phyloP scores from a whole-genome alignment of 2,797 vertebrate genomes.

The Fundulus diaphanus region DNA sequence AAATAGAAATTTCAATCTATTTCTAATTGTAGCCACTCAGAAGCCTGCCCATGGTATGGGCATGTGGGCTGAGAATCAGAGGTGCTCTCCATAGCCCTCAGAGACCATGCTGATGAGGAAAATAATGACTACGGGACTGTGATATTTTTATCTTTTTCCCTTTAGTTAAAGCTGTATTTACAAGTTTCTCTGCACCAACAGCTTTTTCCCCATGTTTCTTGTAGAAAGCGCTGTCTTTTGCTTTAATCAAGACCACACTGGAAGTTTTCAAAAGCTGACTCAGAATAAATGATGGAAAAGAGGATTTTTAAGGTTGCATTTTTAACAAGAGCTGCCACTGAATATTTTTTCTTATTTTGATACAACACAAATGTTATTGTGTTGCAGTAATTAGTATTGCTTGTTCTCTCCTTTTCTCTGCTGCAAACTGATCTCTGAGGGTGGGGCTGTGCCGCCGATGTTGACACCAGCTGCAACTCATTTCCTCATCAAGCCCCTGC shows the following conservation, averaged over 20 bases:
- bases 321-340: neutral
- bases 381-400: neutral
- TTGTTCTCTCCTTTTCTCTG: neutral
- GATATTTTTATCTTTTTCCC: neutral
- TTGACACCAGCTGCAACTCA: neutral
- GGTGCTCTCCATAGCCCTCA: slow-evolving; percentile 31
- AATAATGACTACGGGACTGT: slow-evolving; percentile 33
- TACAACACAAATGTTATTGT: neutral
- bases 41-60: slow-evolving; percentile 45
- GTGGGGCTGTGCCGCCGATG: neutral
- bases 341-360: neutral
- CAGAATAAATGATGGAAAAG: neutral
- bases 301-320: neutral
- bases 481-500: neutral
- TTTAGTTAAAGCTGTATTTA: neutral
- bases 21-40: slow-evolving; percentile 64
- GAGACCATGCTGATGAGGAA: slow-evolving; percentile 47
- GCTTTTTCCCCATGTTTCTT: neutral
- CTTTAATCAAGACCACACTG: neutral
- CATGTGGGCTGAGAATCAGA: slow-evolving; percentile 42
- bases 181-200: neutral
- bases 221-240: neutral
- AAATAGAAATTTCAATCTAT: slow-evolving; percentile 71
- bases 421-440: neutral
- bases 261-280: neutral